Evolutionary conservation across 2,888 invertebrate genomes (phyloP).

Genomic region (Agrenia bidenticulata): DNA sequence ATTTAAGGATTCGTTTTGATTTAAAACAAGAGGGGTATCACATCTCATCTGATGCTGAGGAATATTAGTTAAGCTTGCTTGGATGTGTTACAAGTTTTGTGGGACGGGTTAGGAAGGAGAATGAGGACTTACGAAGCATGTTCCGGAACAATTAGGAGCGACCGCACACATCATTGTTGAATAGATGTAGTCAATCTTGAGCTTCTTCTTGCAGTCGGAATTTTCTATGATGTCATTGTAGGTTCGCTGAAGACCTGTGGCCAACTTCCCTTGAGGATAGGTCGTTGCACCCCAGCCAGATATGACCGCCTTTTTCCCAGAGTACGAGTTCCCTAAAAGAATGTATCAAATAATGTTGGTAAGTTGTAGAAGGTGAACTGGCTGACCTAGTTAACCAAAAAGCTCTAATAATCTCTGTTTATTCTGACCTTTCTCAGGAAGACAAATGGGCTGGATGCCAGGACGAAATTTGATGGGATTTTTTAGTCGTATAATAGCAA

Average conservation of each 20-base stretch:
- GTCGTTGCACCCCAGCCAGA: conserved; percentile 57
- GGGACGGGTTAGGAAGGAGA: too few relatives aligned
- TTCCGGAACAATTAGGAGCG: conserved; percentile 55
- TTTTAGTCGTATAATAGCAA: conserved; percentile 56
- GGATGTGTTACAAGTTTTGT: too few relatives aligned
- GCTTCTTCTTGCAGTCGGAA: conserved; percentile 55
- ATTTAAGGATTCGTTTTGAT: too few relatives aligned
- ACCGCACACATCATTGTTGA: conserved; percentile 56
- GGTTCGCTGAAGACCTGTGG: conserved; percentile 55
- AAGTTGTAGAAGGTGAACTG: background rate
- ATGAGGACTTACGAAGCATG: conserved; percentile 56
- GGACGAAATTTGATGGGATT: conserved; percentile 54
- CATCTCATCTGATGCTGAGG: too few relatives aligned
- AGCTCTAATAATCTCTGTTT: too few relatives aligned
- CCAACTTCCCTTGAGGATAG: conserved; percentile 55
- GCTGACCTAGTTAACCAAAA: conserved; percentile 1
- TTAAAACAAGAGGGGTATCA: too few relatives aligned
- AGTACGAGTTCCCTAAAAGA: conserved; percentile 55
- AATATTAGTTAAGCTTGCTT: too few relatives aligned
- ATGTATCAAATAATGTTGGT: too few relatives aligned
- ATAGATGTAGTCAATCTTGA: conserved; percentile 55
- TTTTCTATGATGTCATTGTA: conserved; percentile 55
- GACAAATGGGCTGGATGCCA: conserved; percentile 56
- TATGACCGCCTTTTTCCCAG: conserved; percentile 54
- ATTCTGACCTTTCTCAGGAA: conserved; percentile 55